These are phyloP conservation scores for Bombus huntii DNA, from an alignment of 1,140 invertebrate species.

Conservation along the genomic window DNA sequence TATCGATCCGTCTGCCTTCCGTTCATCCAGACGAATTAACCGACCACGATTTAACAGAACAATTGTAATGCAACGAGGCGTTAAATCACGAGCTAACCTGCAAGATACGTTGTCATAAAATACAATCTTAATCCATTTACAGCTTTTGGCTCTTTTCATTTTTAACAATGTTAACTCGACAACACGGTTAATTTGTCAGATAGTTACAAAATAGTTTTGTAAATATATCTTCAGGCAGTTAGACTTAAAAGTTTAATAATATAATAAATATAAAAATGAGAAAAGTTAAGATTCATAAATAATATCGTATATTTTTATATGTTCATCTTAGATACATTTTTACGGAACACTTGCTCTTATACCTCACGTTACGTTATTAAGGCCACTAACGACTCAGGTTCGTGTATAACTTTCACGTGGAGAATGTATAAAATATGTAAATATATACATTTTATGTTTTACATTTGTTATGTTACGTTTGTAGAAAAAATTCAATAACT, in stretches of 20 bases:
- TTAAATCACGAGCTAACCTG: background rate
- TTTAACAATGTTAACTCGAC: background rate
- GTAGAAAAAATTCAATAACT: too few relatives aligned
- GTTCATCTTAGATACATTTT: too few relatives aligned
- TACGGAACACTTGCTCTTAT: too few relatives aligned
- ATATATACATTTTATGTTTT: too few relatives aligned
- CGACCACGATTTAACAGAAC: constrained; percentile 8
- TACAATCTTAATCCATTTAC: background rate
- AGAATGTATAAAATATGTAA: too few relatives aligned
- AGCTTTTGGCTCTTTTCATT: background rate
- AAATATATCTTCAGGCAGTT: background rate
- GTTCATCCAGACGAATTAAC: background rate
- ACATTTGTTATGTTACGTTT: too few relatives aligned
- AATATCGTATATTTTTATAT: too few relatives aligned
- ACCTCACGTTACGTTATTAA: too few relatives aligned
- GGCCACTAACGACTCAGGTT: too few relatives aligned
- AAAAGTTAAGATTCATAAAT: too few relatives aligned
- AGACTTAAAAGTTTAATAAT: background rate
- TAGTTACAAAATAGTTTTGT: background rate
- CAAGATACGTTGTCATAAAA: background rate
- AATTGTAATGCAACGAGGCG: background rate
- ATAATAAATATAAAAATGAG: background rate
- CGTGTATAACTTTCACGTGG: too few relatives aligned
- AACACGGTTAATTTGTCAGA: background rate
- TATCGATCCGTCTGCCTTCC: background rate